Percentiles rank a stretch among this genome's conserved stretches.
phyloP scores from a whole-genome alignment of 2,113 vertebrate genomes.

The Nettapus auritus region DNA sequence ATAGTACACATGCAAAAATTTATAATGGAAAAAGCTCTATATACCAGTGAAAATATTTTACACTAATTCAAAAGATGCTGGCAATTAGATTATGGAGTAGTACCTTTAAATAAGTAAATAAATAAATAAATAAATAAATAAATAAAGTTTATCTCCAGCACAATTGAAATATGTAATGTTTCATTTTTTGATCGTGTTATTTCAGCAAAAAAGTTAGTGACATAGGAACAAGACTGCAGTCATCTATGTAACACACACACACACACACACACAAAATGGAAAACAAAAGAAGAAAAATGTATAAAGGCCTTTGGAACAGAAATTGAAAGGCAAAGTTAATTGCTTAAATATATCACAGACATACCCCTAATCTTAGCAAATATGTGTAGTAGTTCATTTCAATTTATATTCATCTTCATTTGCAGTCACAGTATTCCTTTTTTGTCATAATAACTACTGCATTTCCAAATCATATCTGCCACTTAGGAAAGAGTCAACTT shows the following conservation, averaged over 20 bases:
- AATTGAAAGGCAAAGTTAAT: not conserved
- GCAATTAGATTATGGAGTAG: not conserved
- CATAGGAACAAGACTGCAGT: not conserved
- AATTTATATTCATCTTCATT: not conserved
- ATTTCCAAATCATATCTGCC: conserved; percentile 9
- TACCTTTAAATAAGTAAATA: not conserved
- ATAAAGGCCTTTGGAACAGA: not conserved
- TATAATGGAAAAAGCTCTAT: not conserved
- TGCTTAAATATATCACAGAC: conserved; percentile 4
- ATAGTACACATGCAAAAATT: not conserved
- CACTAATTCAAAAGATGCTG: not conserved
- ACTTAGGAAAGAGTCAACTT: conserved; percentile 49
- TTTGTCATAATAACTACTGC: not conserved
- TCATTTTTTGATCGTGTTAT: not conserved
- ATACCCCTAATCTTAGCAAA: not conserved
- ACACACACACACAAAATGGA: not conserved
- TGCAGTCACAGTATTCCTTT: not conserved
- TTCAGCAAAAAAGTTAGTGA: conserved; percentile 29
- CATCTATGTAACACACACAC: not conserved
- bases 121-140: not conserved
- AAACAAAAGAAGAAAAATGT: not conserved
- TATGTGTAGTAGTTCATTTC: not conserved
- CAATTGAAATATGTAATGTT: not conserved
- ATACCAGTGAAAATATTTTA: not conserved
- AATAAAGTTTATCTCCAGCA: not conserved